These are phyloP conservation scores for Myathropa florea DNA, from an alignment of 2,888 invertebrate species.

Conservation along the genomic window DNA sequence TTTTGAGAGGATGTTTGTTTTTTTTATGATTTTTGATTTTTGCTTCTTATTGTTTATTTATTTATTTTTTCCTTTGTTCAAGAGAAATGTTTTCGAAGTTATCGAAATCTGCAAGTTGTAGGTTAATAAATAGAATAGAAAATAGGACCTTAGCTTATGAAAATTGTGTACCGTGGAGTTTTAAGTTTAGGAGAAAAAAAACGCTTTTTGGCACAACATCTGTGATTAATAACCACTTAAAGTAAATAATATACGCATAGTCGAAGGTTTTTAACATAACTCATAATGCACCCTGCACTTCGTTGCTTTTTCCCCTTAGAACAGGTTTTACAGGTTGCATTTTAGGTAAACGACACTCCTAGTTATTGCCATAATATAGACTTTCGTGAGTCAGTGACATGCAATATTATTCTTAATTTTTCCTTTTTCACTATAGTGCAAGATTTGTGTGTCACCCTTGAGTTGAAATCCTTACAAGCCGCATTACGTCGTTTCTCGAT, in stretches of 20 bases:
- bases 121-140: slow-evolving; percentile 5
- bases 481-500: no score
- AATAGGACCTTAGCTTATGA: neutral
- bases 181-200: neutral
- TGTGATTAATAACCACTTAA: no score
- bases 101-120: slow-evolving; percentile 4
- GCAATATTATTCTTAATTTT: no score
- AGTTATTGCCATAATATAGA: no score
- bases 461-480: no score
- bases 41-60: slow-evolving; percentile 41
- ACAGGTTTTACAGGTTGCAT: neutral
- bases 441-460: no score
- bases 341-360: no score
- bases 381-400: no score
- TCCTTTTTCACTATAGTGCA: no score
- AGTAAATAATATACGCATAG: neutral
- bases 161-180: slow-evolving; percentile 22
- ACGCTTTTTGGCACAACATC: neutral
- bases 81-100: neutral
- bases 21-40: slow-evolving; percentile 12
- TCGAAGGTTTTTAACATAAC: neutral
- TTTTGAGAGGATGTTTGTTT: slow-evolving; percentile 25
- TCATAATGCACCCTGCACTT: neutral
- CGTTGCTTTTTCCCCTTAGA: neutral
- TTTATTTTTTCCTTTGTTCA: neutral